Percentiles rank a stretch among this genome's conserved stretches.
Conservation (phyloP, 2,888 invertebrate genomes). For the Cryptocephalus primarius region DNA sequence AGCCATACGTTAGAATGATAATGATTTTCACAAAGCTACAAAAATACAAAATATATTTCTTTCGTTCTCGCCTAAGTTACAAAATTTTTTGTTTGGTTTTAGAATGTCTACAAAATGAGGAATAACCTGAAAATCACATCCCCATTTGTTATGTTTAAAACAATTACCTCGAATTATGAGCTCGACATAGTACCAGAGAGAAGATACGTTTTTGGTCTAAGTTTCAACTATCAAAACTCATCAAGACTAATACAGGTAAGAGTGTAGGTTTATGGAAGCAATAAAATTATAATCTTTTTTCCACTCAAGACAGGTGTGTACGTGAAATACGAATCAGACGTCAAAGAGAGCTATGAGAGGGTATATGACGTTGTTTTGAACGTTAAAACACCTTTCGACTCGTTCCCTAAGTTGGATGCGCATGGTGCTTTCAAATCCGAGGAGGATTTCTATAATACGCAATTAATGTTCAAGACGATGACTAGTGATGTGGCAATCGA, state of each 20-base stretch:
- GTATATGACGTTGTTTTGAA: slow-evolving; percentile 40
- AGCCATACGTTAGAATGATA: neutral
- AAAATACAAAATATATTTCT: too few relatives aligned
- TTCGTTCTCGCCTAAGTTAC: too few relatives aligned
- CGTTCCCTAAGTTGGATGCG: slow-evolving; percentile 40
- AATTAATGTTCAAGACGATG: slow-evolving; percentile 40
- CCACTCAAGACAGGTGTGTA: slow-evolving; percentile 36
- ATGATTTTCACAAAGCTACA: too few relatives aligned
- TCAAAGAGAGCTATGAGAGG: slow-evolving; percentile 19
- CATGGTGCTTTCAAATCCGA: slow-evolving; percentile 22
- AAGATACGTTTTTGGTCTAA: slow-evolving; percentile 39
- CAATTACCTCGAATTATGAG: slow-evolving; percentile 41
- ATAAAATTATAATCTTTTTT: slow-evolving; percentile 15
- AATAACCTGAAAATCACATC: slow-evolving; percentile 47
- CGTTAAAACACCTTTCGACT: slow-evolving; percentile 44
- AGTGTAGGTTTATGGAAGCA: neutral
- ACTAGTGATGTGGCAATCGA: slow-evolving; percentile 41
- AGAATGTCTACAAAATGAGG: slow-evolving; percentile 40
- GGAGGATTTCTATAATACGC: slow-evolving; percentile 42
- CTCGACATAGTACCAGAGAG: slow-evolving; percentile 38
- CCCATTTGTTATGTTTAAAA: slow-evolving; percentile 40
- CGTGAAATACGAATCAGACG: slow-evolving; percentile 41
- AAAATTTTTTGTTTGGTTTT: slow-evolving; percentile 11
- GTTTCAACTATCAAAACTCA: slow-evolving; percentile 38
- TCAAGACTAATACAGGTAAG: slow-evolving; percentile 36